phyloP scores from a whole-genome alignment of 2,797 vertebrate species.

The Darevskia nairensis region DNA sequence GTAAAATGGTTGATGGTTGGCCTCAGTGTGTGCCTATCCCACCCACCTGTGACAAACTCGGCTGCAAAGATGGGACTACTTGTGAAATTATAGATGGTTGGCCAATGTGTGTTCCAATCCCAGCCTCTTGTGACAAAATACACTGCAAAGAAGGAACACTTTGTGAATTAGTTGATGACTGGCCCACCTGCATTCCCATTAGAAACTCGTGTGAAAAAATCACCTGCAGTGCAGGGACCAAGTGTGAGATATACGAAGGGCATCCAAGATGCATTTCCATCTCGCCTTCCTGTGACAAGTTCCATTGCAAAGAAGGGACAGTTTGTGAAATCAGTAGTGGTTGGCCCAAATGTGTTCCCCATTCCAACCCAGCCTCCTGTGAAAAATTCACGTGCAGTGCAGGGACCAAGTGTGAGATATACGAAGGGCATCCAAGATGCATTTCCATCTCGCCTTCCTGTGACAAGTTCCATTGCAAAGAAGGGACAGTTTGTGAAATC shows the following conservation, averaged over 20 bases:
- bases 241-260: background rate
- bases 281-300: background rate
- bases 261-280: background rate
- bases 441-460: background rate
- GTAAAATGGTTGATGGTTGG: constrained; percentile 7
- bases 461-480: background rate
- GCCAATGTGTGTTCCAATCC: constrained; percentile 7
- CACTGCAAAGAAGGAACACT: background rate
- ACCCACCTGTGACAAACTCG: background rate
- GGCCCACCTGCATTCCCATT: constrained; percentile 21
- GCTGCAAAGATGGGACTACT: background rate
- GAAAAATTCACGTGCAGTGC: background rate
- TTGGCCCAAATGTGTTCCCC: background rate
- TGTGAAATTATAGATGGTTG: constrained; percentile 18
- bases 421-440: background rate
- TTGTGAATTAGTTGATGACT: constrained; percentile 6
- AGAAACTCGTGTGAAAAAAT: background rate
- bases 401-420: background rate
- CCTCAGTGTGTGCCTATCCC: background rate
- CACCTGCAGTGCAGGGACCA: background rate
- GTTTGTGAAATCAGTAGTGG: background rate
- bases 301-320: background rate
- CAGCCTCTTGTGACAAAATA: constrained; percentile 10
- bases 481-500: background rate
- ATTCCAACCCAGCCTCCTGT: background rate